Percentiles rank a stretch among this genome's conserved stretches.
Evolutionary conservation across 2,888 invertebrate species (phyloP).

Genomic region (Apamea epomidion): DNA sequence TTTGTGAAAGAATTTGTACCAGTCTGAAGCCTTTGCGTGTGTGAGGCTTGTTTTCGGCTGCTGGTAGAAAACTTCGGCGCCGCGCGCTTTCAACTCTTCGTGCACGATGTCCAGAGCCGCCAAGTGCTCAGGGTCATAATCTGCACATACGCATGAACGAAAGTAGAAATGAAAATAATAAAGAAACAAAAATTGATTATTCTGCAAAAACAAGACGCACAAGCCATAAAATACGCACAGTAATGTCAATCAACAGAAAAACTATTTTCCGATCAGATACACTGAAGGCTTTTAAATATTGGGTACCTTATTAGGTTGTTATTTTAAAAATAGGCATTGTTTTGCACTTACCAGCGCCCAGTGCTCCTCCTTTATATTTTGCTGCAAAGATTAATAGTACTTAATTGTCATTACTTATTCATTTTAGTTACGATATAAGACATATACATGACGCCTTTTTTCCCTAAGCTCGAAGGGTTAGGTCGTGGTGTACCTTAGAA

Average conservation of each 20-base stretch:
- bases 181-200: not conserved
- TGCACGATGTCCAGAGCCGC: constrained; percentile 75
- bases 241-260: not conserved
- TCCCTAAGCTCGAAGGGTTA: not conserved
- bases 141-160: constrained; percentile 34
- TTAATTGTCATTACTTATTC: not conserved
- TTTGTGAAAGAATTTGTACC: constrained; percentile 66
- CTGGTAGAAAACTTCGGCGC: constrained; percentile 77
- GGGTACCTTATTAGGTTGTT: not conserved
- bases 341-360: constrained; percentile 47
- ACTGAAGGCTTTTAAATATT: not conserved
- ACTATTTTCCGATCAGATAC: not conserved
- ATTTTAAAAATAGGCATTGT: not conserved
- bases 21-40: constrained; percentile 76
- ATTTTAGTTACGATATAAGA: not conserved
- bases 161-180: not conserved
- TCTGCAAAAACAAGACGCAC: not conserved
- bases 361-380: constrained; percentile 28
- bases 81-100: constrained; percentile 72
- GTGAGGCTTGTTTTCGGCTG: constrained; percentile 79
- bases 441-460: not conserved
- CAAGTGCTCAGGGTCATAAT: constrained; percentile 73
- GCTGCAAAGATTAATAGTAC: constrained; percentile 21
- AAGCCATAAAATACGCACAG: not conserved
- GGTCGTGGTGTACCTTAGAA: not conserved